A percentile compares a stretch with the other conserved stretches of the same genome.
Conservation (phyloP, 2,888 invertebrate genomes). For the Tenthredo livida region DNA sequence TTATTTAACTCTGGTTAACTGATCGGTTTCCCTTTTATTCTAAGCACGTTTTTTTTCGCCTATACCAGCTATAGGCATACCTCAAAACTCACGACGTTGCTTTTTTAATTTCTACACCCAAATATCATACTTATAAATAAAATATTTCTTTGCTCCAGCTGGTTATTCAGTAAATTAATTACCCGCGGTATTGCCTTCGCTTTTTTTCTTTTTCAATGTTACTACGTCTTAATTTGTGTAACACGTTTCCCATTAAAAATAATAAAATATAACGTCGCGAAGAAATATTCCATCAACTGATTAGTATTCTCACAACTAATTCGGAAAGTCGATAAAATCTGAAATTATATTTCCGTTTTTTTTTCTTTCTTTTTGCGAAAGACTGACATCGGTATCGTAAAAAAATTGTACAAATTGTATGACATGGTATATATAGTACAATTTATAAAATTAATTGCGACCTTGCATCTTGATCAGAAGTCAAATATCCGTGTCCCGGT, state of each 20-base stretch:
- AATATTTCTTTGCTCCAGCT: not conserved
- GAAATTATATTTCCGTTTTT: too few species aligned
- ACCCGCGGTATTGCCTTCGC: too few species aligned
- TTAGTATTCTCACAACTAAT: too few species aligned
- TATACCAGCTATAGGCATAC: not conserved
- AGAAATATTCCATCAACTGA: not conserved
- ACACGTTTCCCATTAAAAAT: not conserved
- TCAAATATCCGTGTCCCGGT: conserved; percentile 27
- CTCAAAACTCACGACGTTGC: not conserved
- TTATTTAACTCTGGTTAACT: not conserved
- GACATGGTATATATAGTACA: not conserved
- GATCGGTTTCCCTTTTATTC: not conserved
- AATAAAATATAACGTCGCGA: too few species aligned
- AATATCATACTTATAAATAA: not conserved
- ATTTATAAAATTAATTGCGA: not conserved
- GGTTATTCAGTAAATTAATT: conserved; percentile 13
- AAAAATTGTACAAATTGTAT: too few species aligned
- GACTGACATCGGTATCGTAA: too few species aligned
- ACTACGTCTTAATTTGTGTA: not conserved
- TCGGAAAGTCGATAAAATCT: not conserved
- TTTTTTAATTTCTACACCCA: not conserved
- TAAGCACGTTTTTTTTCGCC: not conserved
- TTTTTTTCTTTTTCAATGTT: too few species aligned
- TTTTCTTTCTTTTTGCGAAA: too few species aligned
- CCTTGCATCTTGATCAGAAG: conserved; percentile 1